A percentile compares a stretch with the other conserved stretches of the same genome.
Conservation (phyloP, 2,888 invertebrate genomes). For the Meteorus cinctellus region DNA sequence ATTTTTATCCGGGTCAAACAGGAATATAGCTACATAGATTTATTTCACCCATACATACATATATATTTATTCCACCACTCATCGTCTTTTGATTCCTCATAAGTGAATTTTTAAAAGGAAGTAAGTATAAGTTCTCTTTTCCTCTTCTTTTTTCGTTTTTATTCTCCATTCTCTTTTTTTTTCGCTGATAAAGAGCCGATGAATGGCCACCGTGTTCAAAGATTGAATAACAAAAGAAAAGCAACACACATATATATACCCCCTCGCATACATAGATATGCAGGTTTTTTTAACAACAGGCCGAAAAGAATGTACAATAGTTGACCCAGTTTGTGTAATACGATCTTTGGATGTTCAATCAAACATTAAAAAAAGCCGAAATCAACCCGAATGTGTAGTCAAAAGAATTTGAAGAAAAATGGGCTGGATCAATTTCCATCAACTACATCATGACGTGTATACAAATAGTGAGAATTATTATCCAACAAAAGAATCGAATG, state of each 20-base stretch:
- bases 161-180: not conserved
- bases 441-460: not conserved
- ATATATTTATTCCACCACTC: not conserved
- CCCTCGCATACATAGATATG: not conserved
- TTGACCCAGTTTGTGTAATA: conserved; percentile 37
- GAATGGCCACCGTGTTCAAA: conserved; percentile 32
- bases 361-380: conserved; percentile 40
- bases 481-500: too few relatives aligned
- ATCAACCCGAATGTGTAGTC: conserved; percentile 27
- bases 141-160: not conserved
- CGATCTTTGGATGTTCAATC: conserved; percentile 27
- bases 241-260: conserved; percentile 22
- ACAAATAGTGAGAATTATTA: too few relatives aligned
- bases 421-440: not conserved
- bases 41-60: not conserved
- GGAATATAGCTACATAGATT: not conserved
- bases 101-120: conserved; percentile 9
- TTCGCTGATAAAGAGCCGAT: conserved; percentile 21
- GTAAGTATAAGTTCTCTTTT: not conserved
- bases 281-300: not conserved
- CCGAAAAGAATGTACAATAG: not conserved
- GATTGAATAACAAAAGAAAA: conserved; percentile 43
- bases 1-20: not conserved
- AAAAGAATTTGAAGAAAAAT: not conserved
- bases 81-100: not conserved